These are phyloP conservation scores for Rosalia funebris DNA, from an alignment of 2,888 invertebrate genomes.

Conservation along the genomic window DNA sequence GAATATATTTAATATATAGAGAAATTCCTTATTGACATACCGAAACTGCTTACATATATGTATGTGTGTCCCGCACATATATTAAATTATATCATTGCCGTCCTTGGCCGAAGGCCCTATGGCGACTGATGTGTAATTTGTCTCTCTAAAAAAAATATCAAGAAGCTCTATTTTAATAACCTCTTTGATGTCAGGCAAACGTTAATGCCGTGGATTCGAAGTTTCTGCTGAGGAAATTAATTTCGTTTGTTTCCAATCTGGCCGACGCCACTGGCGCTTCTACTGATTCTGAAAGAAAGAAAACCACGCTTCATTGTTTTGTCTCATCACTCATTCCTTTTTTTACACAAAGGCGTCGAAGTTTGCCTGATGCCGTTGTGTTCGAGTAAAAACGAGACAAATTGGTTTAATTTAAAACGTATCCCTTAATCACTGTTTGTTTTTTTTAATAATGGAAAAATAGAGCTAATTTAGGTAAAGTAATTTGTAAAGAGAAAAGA, in stretches of 20 bases:
- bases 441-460: constrained; percentile 18
- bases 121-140: no score
- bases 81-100: no score
- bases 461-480: constrained; percentile 23
- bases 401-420: constrained; percentile 15
- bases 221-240: no score
- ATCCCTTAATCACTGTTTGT: constrained; percentile 15
- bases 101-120: no score
- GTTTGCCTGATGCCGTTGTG: no score
- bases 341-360: constrained; percentile 3
- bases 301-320: neutral
- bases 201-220: neutral
- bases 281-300: neutral
- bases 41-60: no score
- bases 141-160: no score
- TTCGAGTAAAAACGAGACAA: neutral
- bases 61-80: no score
- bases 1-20: no score
- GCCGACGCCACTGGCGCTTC: neutral
- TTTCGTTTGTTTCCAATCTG: neutral
- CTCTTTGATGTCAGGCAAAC: no score
- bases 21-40: no score
- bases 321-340: neutral
- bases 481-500: constrained; percentile 14
- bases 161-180: no score